Percentiles rank a stretch among this genome's conserved stretches.
Conservation (phyloP, 2,113 vertebrate species). For the Sebastes fasciatus region DNA sequence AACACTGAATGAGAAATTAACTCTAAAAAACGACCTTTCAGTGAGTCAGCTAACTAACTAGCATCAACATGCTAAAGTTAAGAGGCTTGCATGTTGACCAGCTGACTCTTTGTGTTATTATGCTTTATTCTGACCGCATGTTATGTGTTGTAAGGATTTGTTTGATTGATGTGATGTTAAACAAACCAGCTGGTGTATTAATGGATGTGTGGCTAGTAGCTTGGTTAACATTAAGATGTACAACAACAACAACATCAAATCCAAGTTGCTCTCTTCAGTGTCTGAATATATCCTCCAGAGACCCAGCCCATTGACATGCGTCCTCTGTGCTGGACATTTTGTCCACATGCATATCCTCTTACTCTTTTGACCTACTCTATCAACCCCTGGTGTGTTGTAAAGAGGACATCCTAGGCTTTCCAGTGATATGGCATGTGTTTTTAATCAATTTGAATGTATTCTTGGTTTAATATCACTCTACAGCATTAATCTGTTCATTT, state of each 20-base stretch:
- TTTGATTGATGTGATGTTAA: not conserved
- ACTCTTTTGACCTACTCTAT: no score
- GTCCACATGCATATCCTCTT: no score
- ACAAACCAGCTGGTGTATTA: not conserved
- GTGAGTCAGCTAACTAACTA: conserved; percentile 28
- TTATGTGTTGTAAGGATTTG: rapidly evolving
- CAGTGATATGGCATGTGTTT: no score
- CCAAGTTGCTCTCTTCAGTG: not conserved
- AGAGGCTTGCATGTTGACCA: not conserved
- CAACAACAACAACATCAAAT: not conserved
- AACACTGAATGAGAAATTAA: not conserved
- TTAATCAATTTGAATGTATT: no score
- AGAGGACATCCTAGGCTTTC: no score
- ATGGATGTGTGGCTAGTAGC: not conserved
- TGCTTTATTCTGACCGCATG: rapidly evolving
- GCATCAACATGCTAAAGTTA: conserved; percentile 42
- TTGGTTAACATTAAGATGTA: conserved; percentile 19
- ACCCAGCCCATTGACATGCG: no score
- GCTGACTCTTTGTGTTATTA: not conserved
- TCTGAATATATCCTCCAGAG: not conserved
- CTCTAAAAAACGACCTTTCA: not conserved
- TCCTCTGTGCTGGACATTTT: no score
- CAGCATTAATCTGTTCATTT: no score
- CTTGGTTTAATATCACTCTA: no score
- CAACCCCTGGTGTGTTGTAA: no score